These are phyloP conservation scores for Eurytoma californica DNA, from an alignment of 2,888 invertebrate species.

Conservation along the genomic window DNA sequence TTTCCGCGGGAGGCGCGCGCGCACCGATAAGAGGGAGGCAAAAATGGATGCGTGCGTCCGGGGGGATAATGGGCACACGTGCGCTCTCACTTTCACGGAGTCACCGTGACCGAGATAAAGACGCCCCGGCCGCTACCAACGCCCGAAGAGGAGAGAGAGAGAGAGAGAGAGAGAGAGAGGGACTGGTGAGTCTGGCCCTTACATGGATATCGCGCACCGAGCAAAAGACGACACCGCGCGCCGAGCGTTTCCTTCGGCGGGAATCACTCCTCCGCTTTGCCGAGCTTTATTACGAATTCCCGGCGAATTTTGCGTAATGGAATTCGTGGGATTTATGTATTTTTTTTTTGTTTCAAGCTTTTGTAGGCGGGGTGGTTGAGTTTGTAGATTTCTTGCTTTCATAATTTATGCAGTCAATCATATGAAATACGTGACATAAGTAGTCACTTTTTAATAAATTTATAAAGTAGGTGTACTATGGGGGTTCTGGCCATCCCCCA, in stretches of 20 bases:
- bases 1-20: not conserved
- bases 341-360: too few species aligned
- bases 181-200: constrained; percentile 7
- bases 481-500: too few species aligned
- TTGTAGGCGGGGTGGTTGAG: too few species aligned
- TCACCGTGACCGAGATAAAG: constrained; percentile 74
- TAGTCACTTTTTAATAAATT: too few species aligned
- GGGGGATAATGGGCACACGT: constrained; percentile 46
- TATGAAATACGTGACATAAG: too few species aligned
- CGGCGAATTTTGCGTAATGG: too few species aligned
- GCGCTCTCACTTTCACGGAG: constrained; percentile 73
- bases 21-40: not conserved
- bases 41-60: not conserved
- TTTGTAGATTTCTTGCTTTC: too few species aligned
- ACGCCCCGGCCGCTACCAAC: constrained; percentile 56
- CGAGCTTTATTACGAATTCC: not conserved
- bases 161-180: too few species aligned
- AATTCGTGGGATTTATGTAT: too few species aligned
- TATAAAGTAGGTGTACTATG: too few species aligned
- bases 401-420: too few species aligned
- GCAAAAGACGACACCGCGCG: not conserved
- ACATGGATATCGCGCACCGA: constrained; percentile 31
- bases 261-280: not conserved
- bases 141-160: not conserved
- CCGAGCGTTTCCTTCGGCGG: not conserved